Evolutionary conservation across 2,113 vertebrate species (phyloP).

Genomic region (Numida meleagris): DNA sequence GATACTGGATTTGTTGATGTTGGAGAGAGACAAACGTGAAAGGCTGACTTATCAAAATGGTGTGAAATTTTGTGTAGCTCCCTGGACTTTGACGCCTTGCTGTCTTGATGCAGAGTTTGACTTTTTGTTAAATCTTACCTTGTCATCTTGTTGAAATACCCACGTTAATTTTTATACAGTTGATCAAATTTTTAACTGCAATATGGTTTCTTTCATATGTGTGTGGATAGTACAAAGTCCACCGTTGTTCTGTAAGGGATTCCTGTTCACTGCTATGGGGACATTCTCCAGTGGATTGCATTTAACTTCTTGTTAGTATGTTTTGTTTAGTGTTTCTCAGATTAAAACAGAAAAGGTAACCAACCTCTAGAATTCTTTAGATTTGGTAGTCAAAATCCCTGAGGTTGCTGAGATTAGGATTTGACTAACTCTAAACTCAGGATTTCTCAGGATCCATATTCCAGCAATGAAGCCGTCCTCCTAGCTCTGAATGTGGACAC

Average conservation of each 20-base stretch:
- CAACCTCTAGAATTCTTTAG: background rate
- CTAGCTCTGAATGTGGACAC: background rate
- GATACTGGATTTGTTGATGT: constrained; percentile 42
- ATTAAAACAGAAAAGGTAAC: background rate
- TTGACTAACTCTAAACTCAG: background rate
- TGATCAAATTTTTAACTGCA: background rate
- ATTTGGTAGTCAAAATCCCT: background rate
- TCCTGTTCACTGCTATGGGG: background rate
- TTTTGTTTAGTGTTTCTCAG: background rate
- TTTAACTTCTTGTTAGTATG: background rate
- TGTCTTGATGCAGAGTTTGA: background rate
- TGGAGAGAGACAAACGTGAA: constrained; percentile 31
- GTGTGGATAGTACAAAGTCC: background rate
- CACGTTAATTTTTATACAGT: background rate
- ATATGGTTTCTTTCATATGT: background rate
- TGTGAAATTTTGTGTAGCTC: constrained; percentile 4
- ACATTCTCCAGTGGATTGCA: background rate
- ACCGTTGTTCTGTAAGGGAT: background rate
- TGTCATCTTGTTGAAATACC: background rate
- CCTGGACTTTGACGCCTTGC: background rate
- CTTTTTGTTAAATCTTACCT: background rate
- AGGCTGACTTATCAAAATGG: background rate
- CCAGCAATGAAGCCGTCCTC: background rate
- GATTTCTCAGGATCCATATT: background rate
- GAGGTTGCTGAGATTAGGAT: background rate